phyloP scores from a whole-genome alignment of 2,888 invertebrate species.

The Macrophya alboannulata region DNA sequence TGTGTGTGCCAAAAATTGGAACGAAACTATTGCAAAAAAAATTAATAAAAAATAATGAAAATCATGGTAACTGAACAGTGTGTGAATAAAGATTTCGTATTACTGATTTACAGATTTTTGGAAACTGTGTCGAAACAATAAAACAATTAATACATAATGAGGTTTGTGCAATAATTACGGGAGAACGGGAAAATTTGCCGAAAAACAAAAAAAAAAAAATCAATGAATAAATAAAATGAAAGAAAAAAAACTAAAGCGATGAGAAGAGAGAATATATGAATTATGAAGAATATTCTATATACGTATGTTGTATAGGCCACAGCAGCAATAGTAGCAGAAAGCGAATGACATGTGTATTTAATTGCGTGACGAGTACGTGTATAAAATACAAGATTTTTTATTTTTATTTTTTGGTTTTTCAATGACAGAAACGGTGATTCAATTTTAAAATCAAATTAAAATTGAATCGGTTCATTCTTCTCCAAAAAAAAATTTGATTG shows the following conservation, averaged over 20 bases:
- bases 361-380: not conserved
- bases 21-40: not conserved
- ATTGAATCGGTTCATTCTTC: too few relatives aligned
- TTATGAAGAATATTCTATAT: not conserved
- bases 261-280: not conserved
- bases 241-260: not conserved
- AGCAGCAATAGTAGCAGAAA: slow-evolving; percentile 1
- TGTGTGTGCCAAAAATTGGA: not conserved
- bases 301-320: not conserved
- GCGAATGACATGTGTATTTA: slow-evolving; percentile 2
- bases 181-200: not conserved
- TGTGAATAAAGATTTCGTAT: not conserved
- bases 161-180: not conserved
- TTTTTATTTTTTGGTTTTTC: too few relatives aligned
- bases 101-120: not conserved
- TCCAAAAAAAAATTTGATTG: too few relatives aligned
- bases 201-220: not conserved
- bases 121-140: not conserved
- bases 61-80: not conserved
- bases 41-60: not conserved
- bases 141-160: not conserved
- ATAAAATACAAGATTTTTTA: not conserved
- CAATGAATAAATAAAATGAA: not conserved
- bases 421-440: too few relatives aligned
- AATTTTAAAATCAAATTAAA: too few relatives aligned